Conservation (phyloP, 2,888 invertebrate genomes). For the Neoaliturus tenellus region DNA sequence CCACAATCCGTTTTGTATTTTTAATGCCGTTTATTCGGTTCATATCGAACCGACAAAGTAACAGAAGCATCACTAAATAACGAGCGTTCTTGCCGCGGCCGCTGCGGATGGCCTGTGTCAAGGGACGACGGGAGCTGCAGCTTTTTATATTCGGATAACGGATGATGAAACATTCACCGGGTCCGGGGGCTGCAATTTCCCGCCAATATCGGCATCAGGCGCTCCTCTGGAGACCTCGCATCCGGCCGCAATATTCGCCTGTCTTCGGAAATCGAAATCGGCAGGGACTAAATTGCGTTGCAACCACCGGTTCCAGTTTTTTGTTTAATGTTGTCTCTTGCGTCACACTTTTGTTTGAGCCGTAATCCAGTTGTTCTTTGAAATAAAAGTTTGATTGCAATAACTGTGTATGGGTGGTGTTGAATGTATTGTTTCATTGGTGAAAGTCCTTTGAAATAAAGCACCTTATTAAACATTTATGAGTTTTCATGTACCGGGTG, state of each 20-base stretch:
- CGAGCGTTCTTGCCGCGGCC: neutral
- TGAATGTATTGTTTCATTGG: too few species aligned
- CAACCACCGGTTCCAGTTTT: neutral
- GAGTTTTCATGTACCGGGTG: too few species aligned
- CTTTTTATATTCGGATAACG: constrained; percentile 8
- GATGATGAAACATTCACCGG: constrained; percentile 15
- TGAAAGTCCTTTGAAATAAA: too few species aligned
- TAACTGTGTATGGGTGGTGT: too few species aligned
- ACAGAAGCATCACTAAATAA: neutral
- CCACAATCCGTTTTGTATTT: too few species aligned
- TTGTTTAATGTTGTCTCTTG: too few species aligned
- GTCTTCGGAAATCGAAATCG: neutral
- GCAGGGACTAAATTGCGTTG: neutral
- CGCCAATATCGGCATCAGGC: neutral
- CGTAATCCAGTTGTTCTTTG: too few species aligned
- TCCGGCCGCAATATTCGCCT: constrained; percentile 39
- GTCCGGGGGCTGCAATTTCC: constrained; percentile 9
- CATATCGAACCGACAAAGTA: too few species aligned
- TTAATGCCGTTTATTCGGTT: too few species aligned
- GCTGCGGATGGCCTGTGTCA: neutral
- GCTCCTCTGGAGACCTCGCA: constrained; percentile 31
- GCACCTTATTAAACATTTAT: too few species aligned
- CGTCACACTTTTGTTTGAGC: too few species aligned
- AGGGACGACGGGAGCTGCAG: neutral
- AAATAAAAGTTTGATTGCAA: too few species aligned